phyloP scores from a whole-genome alignment of 2,113 vertebrate genomes.

The Rissa tridactyla region DNA sequence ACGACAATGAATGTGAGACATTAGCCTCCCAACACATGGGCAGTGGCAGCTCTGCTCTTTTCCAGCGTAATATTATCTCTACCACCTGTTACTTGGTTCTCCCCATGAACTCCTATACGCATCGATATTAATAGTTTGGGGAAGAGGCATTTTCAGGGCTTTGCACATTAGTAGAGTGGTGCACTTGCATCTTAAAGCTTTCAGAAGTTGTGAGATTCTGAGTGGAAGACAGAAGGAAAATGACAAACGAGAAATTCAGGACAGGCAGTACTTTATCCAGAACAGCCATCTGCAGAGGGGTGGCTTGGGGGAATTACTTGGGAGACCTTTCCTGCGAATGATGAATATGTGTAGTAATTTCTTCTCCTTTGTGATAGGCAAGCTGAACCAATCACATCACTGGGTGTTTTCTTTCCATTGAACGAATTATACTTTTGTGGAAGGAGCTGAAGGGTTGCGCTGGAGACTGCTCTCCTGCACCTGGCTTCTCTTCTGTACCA shows the following conservation, averaged over 20 bases:
- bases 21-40: not conserved
- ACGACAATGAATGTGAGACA: conserved; percentile 64
- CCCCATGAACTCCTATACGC: conserved; percentile 64
- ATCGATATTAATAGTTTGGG: conserved; percentile 81
- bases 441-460: not conserved
- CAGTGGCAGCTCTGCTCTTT: conserved; percentile 77
- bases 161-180: not conserved
- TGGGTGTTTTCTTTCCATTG: not conserved
- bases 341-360: not conserved
- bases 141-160: conserved; percentile 30
- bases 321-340: not conserved
- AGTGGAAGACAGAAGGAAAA: not conserved
- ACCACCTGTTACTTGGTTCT: conserved; percentile 83
- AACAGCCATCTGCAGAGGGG: not conserved
- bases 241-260: not conserved
- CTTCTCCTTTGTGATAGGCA: not conserved
- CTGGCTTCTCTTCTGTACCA: not conserved
- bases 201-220: not conserved
- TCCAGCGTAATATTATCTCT: conserved; percentile 81
- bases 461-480: not conserved
- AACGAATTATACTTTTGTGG: not conserved
- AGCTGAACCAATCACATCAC: not conserved
- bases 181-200: not conserved
- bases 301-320: not conserved
- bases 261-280: not conserved